A percentile compares a stretch with the other conserved stretches of the same genome.
Evolutionary conservation across 2,113 vertebrate genomes (phyloP).

Genomic region (Hydrolagus affinis): DNA sequence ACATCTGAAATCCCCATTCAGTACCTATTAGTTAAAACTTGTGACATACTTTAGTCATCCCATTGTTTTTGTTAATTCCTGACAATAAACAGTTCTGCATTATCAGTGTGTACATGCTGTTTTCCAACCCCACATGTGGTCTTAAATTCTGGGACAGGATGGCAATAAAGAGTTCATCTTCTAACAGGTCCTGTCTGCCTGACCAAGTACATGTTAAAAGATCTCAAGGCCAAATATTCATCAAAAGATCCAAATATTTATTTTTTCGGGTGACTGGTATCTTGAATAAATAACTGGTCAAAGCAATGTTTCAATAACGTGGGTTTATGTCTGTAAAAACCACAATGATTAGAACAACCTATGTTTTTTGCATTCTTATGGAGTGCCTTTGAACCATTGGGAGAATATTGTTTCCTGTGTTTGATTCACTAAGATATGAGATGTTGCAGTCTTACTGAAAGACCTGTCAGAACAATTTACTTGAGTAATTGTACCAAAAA

Average conservation of each 20-base stretch:
- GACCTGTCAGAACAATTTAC: background rate
- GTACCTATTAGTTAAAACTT: too few relatives aligned
- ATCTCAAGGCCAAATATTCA: too few relatives aligned
- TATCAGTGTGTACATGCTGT: too few relatives aligned
- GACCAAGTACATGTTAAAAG: too few relatives aligned
- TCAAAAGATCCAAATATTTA: slow-evolving; percentile 25
- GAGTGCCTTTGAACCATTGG: background rate
- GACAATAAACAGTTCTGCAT: too few relatives aligned
- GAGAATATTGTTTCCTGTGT: background rate
- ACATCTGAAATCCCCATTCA: too few relatives aligned
- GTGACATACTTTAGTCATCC: too few relatives aligned
- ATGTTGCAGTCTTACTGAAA: background rate
- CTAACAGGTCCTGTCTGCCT: too few relatives aligned
- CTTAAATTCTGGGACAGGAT: too few relatives aligned
- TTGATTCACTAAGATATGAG: background rate
- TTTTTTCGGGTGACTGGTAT: slow-evolving; percentile 11
- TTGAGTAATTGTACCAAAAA: slow-evolving; percentile 23
- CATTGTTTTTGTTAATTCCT: too few relatives aligned
- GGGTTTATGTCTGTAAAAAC: background rate
- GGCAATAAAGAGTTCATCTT: too few relatives aligned
- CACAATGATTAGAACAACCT: background rate
- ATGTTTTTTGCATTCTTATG: background rate
- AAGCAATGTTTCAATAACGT: background rate
- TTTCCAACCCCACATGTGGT: too few relatives aligned
- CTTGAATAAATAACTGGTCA: background rate